Conservation (phyloP, 2,888 invertebrate species). For the Meghimatium bilineatum region DNA sequence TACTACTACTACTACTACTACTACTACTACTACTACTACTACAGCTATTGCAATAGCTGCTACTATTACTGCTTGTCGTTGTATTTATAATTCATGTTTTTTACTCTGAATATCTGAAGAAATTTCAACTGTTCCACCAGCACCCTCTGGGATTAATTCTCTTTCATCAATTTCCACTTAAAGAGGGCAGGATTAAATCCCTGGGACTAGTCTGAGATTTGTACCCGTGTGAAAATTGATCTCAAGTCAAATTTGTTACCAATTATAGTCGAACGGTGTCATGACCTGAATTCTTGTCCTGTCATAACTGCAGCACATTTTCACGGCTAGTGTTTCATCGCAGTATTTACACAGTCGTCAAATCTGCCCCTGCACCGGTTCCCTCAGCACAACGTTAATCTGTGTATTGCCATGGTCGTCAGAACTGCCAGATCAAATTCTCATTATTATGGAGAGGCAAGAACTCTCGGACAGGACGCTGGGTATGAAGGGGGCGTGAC, state of each 20-base stretch:
- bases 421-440: slow-evolving; percentile 38
- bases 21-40: too few relatives aligned
- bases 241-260: slow-evolving; percentile 36
- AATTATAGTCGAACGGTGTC: slow-evolving; percentile 10
- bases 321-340: slow-evolving; percentile 24
- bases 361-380: slow-evolving; percentile 26
- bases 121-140: too few relatives aligned
- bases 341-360: slow-evolving; percentile 35
- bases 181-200: not conserved
- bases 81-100: too few relatives aligned
- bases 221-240: slow-evolving; percentile 7
- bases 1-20: not conserved
- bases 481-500: slow-evolving; percentile 38
- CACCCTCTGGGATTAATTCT: too few relatives aligned
- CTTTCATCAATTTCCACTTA: not conserved
- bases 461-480: slow-evolving; percentile 23
- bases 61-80: too few relatives aligned
- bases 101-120: too few relatives aligned
- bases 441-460: slow-evolving; percentile 36
- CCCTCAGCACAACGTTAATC: slow-evolving; percentile 19
- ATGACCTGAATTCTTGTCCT: slow-evolving; percentile 12
- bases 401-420: slow-evolving; percentile 18
- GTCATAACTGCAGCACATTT: slow-evolving; percentile 32
- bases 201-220: not conserved
- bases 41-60: too few relatives aligned